Percentiles rank a stretch among this genome's conserved stretches.
phyloP scores from a whole-genome alignment of 1,140 invertebrate species.

The Saccostrea echinata region DNA sequence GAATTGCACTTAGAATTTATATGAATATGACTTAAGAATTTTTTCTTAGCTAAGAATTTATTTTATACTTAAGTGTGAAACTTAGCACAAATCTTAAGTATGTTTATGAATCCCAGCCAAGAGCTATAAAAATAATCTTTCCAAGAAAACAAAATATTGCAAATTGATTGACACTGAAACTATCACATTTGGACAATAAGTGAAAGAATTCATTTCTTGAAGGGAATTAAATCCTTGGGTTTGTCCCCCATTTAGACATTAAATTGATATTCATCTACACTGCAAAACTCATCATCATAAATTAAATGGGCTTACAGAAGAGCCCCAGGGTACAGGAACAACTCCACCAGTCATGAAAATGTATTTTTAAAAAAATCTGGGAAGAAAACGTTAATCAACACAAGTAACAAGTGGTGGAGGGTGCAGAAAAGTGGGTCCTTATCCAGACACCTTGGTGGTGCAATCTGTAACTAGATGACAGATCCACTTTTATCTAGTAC shows the following conservation, averaged over 20 bases:
- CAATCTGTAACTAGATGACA: background rate
- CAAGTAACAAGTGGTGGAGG: background rate
- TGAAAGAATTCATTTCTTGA: background rate
- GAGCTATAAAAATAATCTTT: too few relatives aligned
- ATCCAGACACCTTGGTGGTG: background rate
- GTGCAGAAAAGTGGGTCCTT: background rate
- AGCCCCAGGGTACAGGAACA: background rate
- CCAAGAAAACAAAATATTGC: too few relatives aligned
- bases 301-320: background rate
- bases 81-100: too few relatives aligned
- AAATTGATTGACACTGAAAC: too few relatives aligned
- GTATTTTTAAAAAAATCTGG: background rate
- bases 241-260: background rate
- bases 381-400: background rate
- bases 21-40: too few relatives aligned
- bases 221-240: background rate
- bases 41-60: too few relatives aligned
- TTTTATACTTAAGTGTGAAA: too few relatives aligned
- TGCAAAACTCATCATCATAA: background rate
- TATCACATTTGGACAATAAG: too few relatives aligned
- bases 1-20: too few relatives aligned
- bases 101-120: too few relatives aligned
- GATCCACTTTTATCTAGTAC: background rate
- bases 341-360: background rate
- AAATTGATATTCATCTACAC: background rate